Percentiles rank a stretch among this genome's conserved stretches.
These are phyloP conservation scores for Sipha maydis DNA, from an alignment of 2,888 invertebrate genomes.

Conservation along the genomic window DNA sequence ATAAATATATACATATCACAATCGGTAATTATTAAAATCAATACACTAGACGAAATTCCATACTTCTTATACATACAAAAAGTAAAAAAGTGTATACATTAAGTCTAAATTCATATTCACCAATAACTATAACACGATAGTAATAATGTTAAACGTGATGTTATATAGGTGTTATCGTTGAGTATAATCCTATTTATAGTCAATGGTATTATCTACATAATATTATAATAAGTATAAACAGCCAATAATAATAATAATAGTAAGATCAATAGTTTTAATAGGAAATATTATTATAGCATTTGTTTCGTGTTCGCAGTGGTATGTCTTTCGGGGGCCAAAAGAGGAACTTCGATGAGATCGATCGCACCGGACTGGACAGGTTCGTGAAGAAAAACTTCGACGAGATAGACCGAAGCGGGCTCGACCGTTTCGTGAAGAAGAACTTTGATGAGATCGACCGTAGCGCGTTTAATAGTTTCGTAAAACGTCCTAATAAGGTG, in stretches of 20 bases:
- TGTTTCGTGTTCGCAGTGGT: conserved; percentile 56
- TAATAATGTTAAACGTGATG: no score
- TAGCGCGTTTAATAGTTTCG: conserved; percentile 69
- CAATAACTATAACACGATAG: no score
- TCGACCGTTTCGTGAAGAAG: conserved; percentile 70
- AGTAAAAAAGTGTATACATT: no score
- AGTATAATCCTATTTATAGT: no score
- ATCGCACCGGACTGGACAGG: conserved; percentile 72
- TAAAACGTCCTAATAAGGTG: conserved; percentile 67
- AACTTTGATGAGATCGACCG: conserved; percentile 71
- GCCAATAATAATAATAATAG: not conserved
- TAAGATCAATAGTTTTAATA: no score
- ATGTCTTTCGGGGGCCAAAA: conserved; percentile 69
- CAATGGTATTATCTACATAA: no score
- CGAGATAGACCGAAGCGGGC: conserved; percentile 69
- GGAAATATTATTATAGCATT: not conserved
- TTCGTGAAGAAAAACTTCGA: conserved; percentile 70
- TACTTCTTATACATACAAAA: no score
- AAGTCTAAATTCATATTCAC: no score
- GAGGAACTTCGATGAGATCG: conserved; percentile 74
- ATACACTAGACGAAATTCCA: no score
- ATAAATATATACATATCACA: no score
- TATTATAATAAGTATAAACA: not conserved
- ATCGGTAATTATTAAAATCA: no score
- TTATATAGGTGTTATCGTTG: no score